Conservation (phyloP, 2,113 vertebrate species). For the Vulpes lagopus region DNA sequence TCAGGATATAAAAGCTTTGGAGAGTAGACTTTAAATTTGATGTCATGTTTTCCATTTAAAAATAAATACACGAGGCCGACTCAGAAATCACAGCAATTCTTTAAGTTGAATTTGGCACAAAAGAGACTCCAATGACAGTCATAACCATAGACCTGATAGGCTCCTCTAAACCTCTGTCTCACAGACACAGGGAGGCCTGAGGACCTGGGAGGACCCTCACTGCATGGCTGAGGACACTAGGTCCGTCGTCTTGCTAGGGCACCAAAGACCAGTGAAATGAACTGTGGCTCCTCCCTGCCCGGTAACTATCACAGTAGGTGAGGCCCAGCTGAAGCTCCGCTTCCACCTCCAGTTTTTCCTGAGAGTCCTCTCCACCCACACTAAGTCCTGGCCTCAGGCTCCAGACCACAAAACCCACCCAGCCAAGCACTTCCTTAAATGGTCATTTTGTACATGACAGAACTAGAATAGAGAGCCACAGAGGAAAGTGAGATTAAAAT, state of each 20-base stretch:
- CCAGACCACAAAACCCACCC: not conserved
- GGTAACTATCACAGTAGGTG: not conserved
- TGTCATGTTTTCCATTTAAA: slow-evolving; percentile 4
- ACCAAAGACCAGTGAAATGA: not conserved
- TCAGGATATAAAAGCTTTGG: slow-evolving; percentile 44
- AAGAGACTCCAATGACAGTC: not conserved
- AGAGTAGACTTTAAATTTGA: not conserved
- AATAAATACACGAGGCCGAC: not conserved
- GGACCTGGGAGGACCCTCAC: not conserved
- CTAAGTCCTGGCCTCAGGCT: not conserved
- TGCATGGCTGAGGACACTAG: not conserved
- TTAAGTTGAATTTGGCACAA: not conserved
- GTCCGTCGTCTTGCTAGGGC: not conserved
- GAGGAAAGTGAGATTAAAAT: not conserved
- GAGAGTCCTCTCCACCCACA: not conserved
- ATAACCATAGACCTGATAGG: not conserved
- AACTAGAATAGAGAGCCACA: not conserved
- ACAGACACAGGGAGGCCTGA: not conserved
- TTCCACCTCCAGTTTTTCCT: not conserved
- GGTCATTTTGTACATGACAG: not conserved
- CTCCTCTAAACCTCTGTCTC: not conserved
- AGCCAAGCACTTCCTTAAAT: not conserved
- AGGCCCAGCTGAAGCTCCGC: not conserved
- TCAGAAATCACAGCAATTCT: slow-evolving; percentile 29
- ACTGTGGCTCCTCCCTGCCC: not conserved